Conservation (phyloP, 2,888 invertebrate genomes). For the Mythimna albipuncta region DNA sequence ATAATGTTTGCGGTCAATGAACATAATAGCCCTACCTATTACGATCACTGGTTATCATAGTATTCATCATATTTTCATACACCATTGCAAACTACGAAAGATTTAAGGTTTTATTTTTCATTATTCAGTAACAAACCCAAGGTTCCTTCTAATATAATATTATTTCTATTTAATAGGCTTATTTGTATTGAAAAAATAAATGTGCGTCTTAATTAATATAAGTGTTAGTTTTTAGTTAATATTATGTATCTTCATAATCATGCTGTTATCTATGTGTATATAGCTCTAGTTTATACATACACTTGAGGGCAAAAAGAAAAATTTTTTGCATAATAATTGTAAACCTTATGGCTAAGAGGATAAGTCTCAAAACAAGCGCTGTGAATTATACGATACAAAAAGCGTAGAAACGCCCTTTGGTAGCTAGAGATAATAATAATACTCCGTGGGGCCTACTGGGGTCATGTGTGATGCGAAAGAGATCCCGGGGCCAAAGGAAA, state of each 20-base stretch:
- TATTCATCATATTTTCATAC: background rate
- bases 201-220: constrained; percentile 8
- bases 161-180: background rate
- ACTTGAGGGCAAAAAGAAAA: constrained; percentile 3
- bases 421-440: too few species aligned
- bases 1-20: too few species aligned
- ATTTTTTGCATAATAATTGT: too few species aligned
- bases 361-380: background rate
- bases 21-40: too few species aligned
- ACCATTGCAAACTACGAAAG: background rate
- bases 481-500: too few species aligned
- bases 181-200: background rate
- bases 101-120: background rate
- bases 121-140: background rate
- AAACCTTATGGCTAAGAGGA: background rate
- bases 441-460: too few species aligned
- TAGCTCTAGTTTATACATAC: constrained; percentile 9
- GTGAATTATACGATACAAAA: background rate
- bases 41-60: too few species aligned
- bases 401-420: background rate
- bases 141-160: constrained; percentile 16
- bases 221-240: constrained; percentile 19
- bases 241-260: constrained; percentile 25
- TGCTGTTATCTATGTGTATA: constrained; percentile 41
- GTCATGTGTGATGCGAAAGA: too few species aligned